Evolutionary conservation across 30 jellyfish, hydroid and myxozoan genomes (phyloP), one percentile per base, ranked within the genome.

Genomic region (Hydractinia echinata): DNA sequence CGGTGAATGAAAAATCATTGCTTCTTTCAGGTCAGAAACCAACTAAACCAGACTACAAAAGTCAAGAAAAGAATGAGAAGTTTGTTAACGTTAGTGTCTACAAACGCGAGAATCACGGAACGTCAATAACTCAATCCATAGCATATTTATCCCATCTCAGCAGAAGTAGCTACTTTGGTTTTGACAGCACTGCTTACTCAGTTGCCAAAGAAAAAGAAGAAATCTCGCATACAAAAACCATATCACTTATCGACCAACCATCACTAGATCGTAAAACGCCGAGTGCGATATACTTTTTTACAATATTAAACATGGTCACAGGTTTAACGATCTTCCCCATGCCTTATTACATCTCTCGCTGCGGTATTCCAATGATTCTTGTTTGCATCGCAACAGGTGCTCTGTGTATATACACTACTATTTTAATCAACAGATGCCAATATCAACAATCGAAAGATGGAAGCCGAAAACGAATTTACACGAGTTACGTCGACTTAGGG

Each of bases 401-500:
- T 5, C 82, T 74, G 11, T 66, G 53, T 15, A 70, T 89, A 53
- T 87, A 87, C 70, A 56, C 94, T 14, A 44, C 81, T 48, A n/a
- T 54, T 7, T 61, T 82, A 58, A 87, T 87, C 51, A 44, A 56
- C 69, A 81, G 79, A 30, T 87, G 94, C 73, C 96, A 87, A 54
- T 83, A 87, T 60, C 94, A 82, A 67, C 66, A 53, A 13, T 87
- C 96, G 6, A 54, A 55, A 67, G 67, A 83, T n/a, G 94, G 96
- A 15, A 9, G 10, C 62, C 16, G 15, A 8, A 87, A 87, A 66
- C 79, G 96, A 21, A 79, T 87, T 2, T 64, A 82, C 69, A 71
- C 88, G 20, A 87, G 84, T 13, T 87, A 48, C 62, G 69, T 87
- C 39, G 96, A 87, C 67, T 53, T 87, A 48, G 96, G 96, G 15